These are phyloP conservation scores for Pachycephala philippinensis DNA, from an alignment of 2,113 vertebrate genomes.

Conservation along the genomic window DNA sequence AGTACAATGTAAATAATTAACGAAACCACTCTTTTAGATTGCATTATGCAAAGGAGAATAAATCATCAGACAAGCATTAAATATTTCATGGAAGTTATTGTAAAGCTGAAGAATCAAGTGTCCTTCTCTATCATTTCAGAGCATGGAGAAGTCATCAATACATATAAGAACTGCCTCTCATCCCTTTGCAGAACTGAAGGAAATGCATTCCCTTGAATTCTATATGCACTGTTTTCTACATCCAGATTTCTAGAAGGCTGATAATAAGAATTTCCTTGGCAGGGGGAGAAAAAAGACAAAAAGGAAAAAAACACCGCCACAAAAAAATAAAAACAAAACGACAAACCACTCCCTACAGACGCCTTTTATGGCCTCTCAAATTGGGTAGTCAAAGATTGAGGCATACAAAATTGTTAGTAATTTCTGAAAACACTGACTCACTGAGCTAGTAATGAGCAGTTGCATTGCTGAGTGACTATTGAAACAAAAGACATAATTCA, in stretches of 20 bases:
- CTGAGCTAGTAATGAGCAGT: not conserved
- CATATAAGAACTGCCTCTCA: not conserved
- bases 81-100: constrained; percentile 49
- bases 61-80: constrained; percentile 55
- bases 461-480: not conserved
- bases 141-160: constrained; percentile 1
- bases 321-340: not conserved
- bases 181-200: not conserved
- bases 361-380: not conserved
- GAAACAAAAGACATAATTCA: not conserved
- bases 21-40: constrained; percentile 4
- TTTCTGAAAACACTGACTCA: not conserved
- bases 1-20: constrained; percentile 62
- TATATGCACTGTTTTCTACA: not conserved
- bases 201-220: not conserved
- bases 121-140: constrained; percentile 17
- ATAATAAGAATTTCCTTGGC: not conserved
- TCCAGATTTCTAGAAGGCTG: not conserved
- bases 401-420: not conserved
- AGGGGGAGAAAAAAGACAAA: rapidly evolving
- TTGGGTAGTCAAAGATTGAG: not conserved
- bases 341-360: not conserved
- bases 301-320: rapidly evolving
- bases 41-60: constrained; percentile 40
- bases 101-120: constrained; percentile 35